Conservation (phyloP, 2,113 vertebrate species). For the Phylloscopus trochilus region DNA sequence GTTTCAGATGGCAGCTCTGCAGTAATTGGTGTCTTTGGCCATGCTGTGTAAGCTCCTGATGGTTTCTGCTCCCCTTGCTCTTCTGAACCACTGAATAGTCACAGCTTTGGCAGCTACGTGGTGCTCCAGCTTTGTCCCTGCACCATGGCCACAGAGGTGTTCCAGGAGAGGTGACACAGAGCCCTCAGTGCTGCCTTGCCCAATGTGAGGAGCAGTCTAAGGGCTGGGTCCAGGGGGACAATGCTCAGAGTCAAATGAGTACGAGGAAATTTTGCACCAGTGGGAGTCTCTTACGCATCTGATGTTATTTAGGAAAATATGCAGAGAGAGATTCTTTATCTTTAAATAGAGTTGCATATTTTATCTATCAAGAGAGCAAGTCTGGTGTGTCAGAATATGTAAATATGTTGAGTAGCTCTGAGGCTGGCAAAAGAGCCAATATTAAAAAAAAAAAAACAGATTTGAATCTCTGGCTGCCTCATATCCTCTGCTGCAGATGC, state of each 20-base stretch:
- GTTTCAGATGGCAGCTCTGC: background rate
- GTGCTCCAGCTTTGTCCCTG: background rate
- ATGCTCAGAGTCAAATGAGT: background rate
- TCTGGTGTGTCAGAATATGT: background rate
- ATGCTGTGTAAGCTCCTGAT: background rate
- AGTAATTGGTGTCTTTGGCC: background rate
- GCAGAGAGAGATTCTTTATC: background rate
- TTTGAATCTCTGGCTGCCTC: background rate
- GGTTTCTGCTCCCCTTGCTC: background rate
- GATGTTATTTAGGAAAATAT: background rate
- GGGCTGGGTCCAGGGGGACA: background rate
- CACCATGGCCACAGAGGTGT: accelerated
- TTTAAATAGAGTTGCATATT: background rate
- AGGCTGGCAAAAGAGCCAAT: background rate
- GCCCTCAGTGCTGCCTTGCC: background rate
- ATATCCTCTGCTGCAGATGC: background rate
- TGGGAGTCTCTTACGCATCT: background rate
- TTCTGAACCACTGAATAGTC: background rate
- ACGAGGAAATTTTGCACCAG: background rate
- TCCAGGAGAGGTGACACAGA: background rate
- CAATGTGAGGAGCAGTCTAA: accelerated
- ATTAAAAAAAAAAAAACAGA: background rate
- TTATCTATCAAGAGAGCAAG: background rate
- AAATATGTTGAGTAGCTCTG: background rate
- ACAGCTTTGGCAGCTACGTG: accelerated